Base-by-base conservation (phyloP, 2,113 vertebrate genomes). In the Crotalus helleri region DNA sequence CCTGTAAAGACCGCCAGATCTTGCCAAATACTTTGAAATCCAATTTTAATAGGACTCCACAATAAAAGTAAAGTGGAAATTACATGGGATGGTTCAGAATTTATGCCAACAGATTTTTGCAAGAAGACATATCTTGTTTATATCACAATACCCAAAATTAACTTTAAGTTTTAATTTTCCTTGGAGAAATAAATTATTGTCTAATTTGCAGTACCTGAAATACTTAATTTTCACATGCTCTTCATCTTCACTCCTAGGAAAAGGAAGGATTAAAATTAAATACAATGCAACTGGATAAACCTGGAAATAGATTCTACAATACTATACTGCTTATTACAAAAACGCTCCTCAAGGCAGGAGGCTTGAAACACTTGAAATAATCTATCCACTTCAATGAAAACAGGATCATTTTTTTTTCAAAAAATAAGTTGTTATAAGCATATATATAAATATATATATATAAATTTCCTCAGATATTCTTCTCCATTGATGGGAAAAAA, bases 151-250 rank as follows among this genome's bases (percentile, higher is more conserved):
- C 24, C 53, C 57, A 58, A 88, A 0, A 21, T 74, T 19, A 87
- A 86, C 44, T 49, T 91, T 5, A 0, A 9, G 55, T 85, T 33
- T 93, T 5, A 69, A n/a, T 15, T 5, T 17, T 69, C 1, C 92
- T 89, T 87, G 39, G 33, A 11, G 24, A 93, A 23, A 23, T 15
- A 95, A 94, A 93, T 51, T 0, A 85, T 24, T 94, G 90, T 93
- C n/a, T 39, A 92, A 94, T 64, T 92, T 54, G 91, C 17, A 26
- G 58, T 97, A 99, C 98, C 98, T 98, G 97, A 98, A 98, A 96
- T 98, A 98, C 96, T 98, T 99, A 24, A 98, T 97, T 98, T 99
- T 98, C 90, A 98, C 95, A 88, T 98, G 98, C 93, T 99, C 98
- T 26, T 98, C 98, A 94, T 97, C 98, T 97, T 99, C 98, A 91